These are phyloP conservation scores for Drosophila hydei DNA, from an alignment of 1,140 invertebrate species.

Conservation along the genomic window DNA sequence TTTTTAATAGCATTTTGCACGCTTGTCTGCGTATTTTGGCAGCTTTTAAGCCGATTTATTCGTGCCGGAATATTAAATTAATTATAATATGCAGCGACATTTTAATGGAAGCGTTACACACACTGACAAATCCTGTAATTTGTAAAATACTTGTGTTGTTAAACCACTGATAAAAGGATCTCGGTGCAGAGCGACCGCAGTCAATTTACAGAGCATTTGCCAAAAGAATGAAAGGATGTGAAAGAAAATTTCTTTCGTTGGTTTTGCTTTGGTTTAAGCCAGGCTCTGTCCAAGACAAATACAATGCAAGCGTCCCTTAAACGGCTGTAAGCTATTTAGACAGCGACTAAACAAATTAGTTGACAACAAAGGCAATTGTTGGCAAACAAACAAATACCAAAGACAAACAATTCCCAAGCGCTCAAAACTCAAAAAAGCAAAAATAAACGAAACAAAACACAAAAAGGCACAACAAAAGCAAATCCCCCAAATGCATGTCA, in stretches of 20 bases:
- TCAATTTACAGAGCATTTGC: slow-evolving; percentile 3
- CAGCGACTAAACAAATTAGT: slow-evolving; percentile 72
- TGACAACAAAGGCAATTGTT: slow-evolving; percentile 53
- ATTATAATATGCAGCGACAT: slow-evolving; percentile 68
- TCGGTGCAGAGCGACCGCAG: slow-evolving; percentile 4
- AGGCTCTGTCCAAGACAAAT: slow-evolving; percentile 7
- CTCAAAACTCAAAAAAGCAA: slow-evolving; percentile 31
- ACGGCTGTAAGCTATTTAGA: slow-evolving; percentile 54
- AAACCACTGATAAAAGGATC: background rate
- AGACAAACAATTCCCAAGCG: slow-evolving; percentile 55
- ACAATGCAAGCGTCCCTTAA: slow-evolving; percentile 31
- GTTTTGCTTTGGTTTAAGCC: slow-evolving; percentile 1
- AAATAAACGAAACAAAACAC: slow-evolving; percentile 19
- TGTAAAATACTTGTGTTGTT: slow-evolving; percentile 11
- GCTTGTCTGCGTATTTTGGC: slow-evolving; percentile 55
- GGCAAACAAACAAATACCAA: slow-evolving; percentile 64
- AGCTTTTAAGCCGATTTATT: slow-evolving; percentile 74
- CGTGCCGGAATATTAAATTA: slow-evolving; percentile 62
- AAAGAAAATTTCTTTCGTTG: background rate
- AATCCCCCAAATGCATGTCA: slow-evolving; percentile 38
- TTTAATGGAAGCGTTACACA: slow-evolving; percentile 60
- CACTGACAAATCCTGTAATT: slow-evolving; percentile 2
- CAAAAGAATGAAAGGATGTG: background rate
- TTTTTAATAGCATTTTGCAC: slow-evolving; percentile 71
- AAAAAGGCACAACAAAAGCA: slow-evolving; percentile 39